Evolutionary conservation across 37 sponge, comb jelly and placozoan genomes (phyloP).

Genomic region (Spongilla lacustris): DNA sequence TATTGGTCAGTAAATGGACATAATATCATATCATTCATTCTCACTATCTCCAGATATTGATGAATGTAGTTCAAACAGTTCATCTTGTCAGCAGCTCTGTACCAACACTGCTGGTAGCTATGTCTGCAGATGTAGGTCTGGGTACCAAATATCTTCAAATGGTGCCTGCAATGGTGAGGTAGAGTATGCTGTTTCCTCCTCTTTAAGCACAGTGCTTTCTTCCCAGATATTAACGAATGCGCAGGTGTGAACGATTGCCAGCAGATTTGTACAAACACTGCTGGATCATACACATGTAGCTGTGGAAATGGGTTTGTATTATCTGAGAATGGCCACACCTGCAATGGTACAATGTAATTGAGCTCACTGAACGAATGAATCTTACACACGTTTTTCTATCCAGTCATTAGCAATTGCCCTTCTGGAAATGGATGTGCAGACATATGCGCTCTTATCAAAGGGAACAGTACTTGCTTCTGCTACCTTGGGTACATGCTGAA

Average conservation of each 20-base stretch:
- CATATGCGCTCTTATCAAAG: neutral
- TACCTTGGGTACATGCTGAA: neutral
- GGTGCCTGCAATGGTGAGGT: neutral
- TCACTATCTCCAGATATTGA: slow-evolving; percentile 23
- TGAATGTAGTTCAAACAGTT: slow-evolving; percentile 17
- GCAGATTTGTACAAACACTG: slow-evolving; percentile 38
- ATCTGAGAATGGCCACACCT: neutral
- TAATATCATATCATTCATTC: neutral
- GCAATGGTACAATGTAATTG: neutral
- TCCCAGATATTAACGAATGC: slow-evolving; percentile 28
- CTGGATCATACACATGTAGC: slow-evolving; percentile 20
- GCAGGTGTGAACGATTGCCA: neutral
- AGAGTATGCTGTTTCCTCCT: neutral
- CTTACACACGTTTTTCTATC: neutral
- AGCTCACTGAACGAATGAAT: neutral
- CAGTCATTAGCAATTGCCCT: neutral
- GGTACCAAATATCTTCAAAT: neutral
- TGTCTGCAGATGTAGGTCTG: slow-evolving; percentile 3
- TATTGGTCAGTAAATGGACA: slow-evolving; percentile 27
- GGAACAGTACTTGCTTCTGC: neutral
- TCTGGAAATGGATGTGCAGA: neutral
- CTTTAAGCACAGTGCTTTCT: neutral
- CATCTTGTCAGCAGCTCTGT: slow-evolving; percentile 15
- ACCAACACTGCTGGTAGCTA: slow-evolving; percentile 33
- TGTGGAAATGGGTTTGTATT: slow-evolving; percentile 5